These are phyloP conservation scores for Sicus ferrugineus DNA, from an alignment of 2,888 invertebrate genomes.

Conservation along the genomic window DNA sequence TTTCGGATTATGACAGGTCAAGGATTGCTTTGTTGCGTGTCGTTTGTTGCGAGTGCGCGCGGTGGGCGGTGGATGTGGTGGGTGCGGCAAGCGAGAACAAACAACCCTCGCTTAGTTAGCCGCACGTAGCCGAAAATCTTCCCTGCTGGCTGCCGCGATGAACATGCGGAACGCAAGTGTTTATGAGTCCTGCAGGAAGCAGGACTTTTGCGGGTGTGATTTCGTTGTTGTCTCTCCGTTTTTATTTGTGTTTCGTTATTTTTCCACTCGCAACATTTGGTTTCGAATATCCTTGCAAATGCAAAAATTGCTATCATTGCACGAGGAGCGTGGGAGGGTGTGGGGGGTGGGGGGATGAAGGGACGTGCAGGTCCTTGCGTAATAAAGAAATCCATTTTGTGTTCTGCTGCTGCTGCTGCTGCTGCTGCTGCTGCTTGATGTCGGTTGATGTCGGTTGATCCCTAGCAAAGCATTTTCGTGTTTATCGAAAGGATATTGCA, in stretches of 20 bases:
- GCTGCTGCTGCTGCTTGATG: too few relatives aligned
- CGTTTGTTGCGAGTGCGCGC: not conserved
- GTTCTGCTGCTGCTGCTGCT: conserved; percentile 25
- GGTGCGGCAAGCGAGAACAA: not conserved
- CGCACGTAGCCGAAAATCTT: not conserved
- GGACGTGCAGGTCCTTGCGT: conserved; percentile 28
- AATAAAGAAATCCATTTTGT: conserved; percentile 33
- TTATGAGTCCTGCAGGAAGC: conserved; percentile 31
- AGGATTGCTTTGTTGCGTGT: conserved; percentile 48
- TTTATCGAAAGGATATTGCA: conserved; percentile 27
- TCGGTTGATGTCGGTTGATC: conserved; percentile 12
- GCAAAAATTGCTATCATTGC: conserved; percentile 19
- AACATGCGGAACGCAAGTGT: conserved; percentile 19
- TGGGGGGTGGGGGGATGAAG: too few relatives aligned
- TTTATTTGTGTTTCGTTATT: not conserved
- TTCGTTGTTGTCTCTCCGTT: not conserved
- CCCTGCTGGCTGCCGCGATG: not conserved
- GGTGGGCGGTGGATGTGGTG: not conserved
- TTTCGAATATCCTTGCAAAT: conserved; percentile 2
- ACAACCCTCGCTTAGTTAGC: conserved; percentile 21
- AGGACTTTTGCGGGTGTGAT: not conserved
- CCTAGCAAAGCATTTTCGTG: conserved; percentile 20
- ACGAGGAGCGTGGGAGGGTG: too few relatives aligned
- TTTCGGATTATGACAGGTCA: conserved; percentile 55
- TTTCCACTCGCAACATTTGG: conserved; percentile 5